These are phyloP conservation scores for Physeter macrocephalus DNA, from an alignment of 2,113 vertebrate species.

Conservation along the genomic window DNA sequence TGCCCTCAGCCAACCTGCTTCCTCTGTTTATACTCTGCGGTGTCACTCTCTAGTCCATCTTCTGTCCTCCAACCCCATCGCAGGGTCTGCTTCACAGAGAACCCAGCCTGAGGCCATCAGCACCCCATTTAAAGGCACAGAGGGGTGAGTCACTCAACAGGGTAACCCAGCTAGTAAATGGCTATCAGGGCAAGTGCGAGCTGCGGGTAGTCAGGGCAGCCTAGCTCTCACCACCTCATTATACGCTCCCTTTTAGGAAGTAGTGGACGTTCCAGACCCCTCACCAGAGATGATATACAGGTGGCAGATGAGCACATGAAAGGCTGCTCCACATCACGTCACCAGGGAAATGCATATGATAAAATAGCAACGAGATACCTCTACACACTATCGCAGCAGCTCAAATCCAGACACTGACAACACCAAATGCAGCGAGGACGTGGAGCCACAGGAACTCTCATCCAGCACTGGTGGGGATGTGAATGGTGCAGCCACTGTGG, in stretches of 20 bases:
- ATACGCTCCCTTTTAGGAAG: background rate
- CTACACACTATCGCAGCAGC: rapidly evolving
- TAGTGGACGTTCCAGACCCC: background rate
- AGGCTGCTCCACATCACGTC: background rate
- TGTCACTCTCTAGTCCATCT: rapidly evolving
- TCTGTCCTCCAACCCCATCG: background rate
- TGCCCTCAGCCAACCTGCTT: background rate
- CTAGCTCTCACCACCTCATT: background rate
- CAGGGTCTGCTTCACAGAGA: background rate
- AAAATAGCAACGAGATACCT: background rate
- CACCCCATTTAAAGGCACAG: rapidly evolving
- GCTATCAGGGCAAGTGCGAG: background rate
- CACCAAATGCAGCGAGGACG: background rate
- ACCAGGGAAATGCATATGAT: background rate
- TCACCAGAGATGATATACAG: no score
- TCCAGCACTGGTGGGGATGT: rapidly evolving
- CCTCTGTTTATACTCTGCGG: background rate
- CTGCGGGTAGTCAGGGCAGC: background rate
- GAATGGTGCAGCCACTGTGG: rapidly evolving
- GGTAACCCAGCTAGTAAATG: no score
- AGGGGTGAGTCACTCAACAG: rapidly evolving
- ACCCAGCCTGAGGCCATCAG: no score
- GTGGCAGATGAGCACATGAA: rapidly evolving
- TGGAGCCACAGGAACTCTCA: rapidly evolving
- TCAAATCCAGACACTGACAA: rapidly evolving